Evolutionary conservation across 2,888 invertebrate genomes (phyloP).

Genomic region (Acanthococcus lagerstroemiae): DNA sequence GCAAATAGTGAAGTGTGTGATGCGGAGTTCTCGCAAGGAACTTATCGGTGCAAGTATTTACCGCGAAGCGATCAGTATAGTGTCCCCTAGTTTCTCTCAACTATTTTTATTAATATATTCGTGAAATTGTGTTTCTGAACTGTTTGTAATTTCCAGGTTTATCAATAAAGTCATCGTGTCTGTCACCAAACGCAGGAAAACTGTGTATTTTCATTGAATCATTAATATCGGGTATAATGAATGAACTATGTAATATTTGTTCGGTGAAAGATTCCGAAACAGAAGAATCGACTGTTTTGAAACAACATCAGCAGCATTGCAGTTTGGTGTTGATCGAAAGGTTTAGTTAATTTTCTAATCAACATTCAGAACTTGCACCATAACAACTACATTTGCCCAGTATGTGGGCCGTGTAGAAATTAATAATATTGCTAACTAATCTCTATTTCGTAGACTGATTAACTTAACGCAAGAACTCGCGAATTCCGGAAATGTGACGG

Average conservation of each 20-base stretch:
- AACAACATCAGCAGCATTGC: slow-evolving; percentile 14
- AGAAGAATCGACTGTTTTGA: neutral
- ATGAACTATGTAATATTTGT: slow-evolving; percentile 1
- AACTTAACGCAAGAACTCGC: neutral
- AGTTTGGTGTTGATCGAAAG: slow-evolving; percentile 9
- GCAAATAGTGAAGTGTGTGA: too few species aligned
- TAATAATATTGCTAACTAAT: too few species aligned
- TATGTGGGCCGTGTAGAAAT: too few species aligned
- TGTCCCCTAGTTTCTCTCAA: too few species aligned
- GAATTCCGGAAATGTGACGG: neutral
- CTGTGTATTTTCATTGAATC: slow-evolving; percentile 11
- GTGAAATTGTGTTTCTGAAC: too few species aligned
- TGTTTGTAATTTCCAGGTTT: neutral
- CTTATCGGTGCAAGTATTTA: too few species aligned
- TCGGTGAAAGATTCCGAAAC: neutral
- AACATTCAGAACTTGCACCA: too few species aligned
- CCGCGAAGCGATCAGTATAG: too few species aligned
- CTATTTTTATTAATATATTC: too few species aligned
- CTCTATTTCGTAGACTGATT: slow-evolving; percentile 5
- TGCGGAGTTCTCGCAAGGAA: too few species aligned
- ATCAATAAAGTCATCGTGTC: slow-evolving; percentile 1
- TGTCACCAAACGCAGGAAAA: slow-evolving; percentile 15
- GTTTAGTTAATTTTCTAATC: neutral
- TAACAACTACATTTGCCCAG: too few species aligned
- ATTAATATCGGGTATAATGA: neutral